Evolutionary conservation across 2,888 invertebrate species (phyloP), one percentile per base, ranked within the genome.

Genomic region (Scaptomyza caliginosa): DNA sequence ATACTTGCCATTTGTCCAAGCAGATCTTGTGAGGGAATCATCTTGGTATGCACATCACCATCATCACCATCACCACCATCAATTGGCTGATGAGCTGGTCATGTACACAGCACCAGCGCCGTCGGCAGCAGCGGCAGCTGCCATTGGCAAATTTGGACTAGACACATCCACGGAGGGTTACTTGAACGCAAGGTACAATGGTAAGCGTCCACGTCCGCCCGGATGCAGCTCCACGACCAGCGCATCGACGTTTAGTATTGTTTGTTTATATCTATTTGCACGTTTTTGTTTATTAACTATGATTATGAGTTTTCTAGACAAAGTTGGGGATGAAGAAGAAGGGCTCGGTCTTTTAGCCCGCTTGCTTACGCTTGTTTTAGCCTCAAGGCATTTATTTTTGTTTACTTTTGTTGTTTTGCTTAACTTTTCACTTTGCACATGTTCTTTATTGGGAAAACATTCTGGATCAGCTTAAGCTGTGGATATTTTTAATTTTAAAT

Each of bases 171-270:
- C 90, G 49, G 91, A 90, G 72, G 90, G 89, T 71, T 91, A 91
- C 85, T 88, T 91, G 67, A 91, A 88, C 82, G 88, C 90, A 82
- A 89, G 91, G 89, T 90, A 90, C 80, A 90, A 90, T 83, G 90
- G 90, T 90, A 89, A 90, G 90, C 87, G 80, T 77, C 80, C 81
- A 68, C 85, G 77, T 74, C 79, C 78, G 46, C 52, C 82, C 69
- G 83, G 64, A 67, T 78, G 65, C 67, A 75, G 63, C 69, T 45
- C 34, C 39, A 50, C 34, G 38, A 19, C 57, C 52, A 60, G 43
- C 36, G 38, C 66, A 54, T 11, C 49, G 32, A 11, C 34, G 17
- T 28, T 42, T 40, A 23, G 24, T 16, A 34, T 23, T 83, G 82
- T 83, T 83, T 88, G 77, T 45, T 28, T 60, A n/a, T 75, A 39